Percentiles rank a stretch among this genome's conserved stretches.
Evolutionary conservation across 2,888 invertebrate genomes (phyloP).

Genomic region (Dicyrtoma fusca): DNA sequence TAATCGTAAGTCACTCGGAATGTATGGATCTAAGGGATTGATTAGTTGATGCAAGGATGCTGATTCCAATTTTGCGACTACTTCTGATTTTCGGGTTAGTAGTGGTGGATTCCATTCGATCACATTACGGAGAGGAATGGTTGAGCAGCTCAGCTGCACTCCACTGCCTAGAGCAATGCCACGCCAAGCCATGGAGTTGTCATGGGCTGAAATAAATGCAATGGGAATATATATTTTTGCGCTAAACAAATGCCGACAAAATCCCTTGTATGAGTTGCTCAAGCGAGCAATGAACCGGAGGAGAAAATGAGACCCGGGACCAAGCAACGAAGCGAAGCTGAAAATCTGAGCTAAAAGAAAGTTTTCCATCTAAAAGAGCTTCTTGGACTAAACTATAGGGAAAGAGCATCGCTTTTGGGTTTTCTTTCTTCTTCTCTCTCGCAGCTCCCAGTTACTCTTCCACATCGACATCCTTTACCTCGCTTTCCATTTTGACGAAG

Average conservation of each 20-base stretch:
- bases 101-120: too few species aligned
- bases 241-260: slow-evolving; percentile 31
- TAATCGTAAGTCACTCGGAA: too few species aligned
- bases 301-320: slow-evolving; percentile 37
- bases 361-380: slow-evolving; percentile 9
- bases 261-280: slow-evolving; percentile 29
- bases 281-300: slow-evolving; percentile 23
- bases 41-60: too few species aligned
- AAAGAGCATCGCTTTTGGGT: neutral
- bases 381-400: neutral
- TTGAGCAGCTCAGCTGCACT: too few species aligned
- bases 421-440: slow-evolving; percentile 9
- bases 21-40: too few species aligned
- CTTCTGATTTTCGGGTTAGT: too few species aligned
- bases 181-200: too few species aligned
- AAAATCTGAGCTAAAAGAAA: slow-evolving; percentile 32
- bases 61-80: too few species aligned
- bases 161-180: too few species aligned
- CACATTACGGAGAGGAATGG: too few species aligned
- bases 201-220: too few species aligned
- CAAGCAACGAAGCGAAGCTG: slow-evolving; percentile 5
- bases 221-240: neutral
- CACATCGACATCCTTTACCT: neutral
- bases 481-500: neutral
- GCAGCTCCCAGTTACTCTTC: neutral